Evolutionary conservation across 2,888 invertebrate species (phyloP), one percentile per base, ranked within the genome.

Genomic region (Rhyacophila evoluta): DNA sequence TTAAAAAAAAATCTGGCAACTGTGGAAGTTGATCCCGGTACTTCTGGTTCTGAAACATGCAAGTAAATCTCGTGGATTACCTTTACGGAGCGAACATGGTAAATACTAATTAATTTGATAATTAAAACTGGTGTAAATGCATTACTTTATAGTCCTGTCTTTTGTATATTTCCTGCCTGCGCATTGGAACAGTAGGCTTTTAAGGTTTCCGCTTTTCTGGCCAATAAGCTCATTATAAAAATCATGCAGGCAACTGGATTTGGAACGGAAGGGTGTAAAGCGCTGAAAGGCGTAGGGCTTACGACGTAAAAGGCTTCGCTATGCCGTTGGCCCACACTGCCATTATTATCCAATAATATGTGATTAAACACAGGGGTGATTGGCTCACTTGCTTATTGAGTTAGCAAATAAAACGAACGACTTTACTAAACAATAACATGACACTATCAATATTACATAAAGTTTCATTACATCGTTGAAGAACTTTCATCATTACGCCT

Each of bases 201-300:
- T 74, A 78, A 11, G 78, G 78, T 39, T 74, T 78, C 78, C 25
- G 78, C 74, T 74, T 74, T 78, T 69, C 74, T 37, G 67, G 78
- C 78, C 78, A 78, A 78, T 78, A 78, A 78, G 78, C 78, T 74
- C 74, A 74, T 74, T 78, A 78, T 41, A 70, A 78, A n/a, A 78
- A 78, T 78, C 78, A 74, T 74, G 73, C 55, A 28, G 41, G 67
- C 55, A 72, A 70, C 55, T 72, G 77, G 77, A 77, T 77, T 77
- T 77, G 29, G 36, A 28, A 75, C 25, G 12, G 28, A 37, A 29
- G 38, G 38, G 38, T 33, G 33, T n/a, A 55, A 55, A 6, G 29
- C 55, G 55, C 25, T 55, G 8, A 8, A 74, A 11, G 69, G 72
- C n/a, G 39, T 27, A 29, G 29, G 11, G 29, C 19, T 15, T 12